Evolutionary conservation across 2,797 vertebrate genomes (phyloP).

Genomic region (Lepilemur ruficaudatus): DNA sequence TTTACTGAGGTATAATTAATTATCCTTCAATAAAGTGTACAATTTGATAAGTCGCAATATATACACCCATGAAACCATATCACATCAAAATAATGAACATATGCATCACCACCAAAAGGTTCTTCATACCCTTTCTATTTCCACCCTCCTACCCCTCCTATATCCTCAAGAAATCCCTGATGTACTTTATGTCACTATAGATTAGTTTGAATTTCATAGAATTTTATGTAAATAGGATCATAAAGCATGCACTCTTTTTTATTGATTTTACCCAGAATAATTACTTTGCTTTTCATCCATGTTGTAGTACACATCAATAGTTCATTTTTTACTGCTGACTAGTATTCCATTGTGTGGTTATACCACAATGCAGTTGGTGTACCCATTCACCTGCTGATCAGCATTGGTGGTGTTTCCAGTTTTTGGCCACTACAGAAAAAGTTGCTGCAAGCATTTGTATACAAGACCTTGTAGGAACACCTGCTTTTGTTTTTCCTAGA

Average conservation of each 20-base stretch:
- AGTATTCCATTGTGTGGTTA: not conserved
- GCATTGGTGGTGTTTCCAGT: not conserved
- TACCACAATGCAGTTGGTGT: not conserved
- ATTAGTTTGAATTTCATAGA: not conserved
- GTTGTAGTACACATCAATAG: not conserved
- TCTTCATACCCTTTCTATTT: not conserved
- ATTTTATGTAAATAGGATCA: not conserved
- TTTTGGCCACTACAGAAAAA: not conserved
- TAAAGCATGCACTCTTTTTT: not conserved
- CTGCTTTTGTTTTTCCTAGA: not conserved
- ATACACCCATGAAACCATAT: not conserved
- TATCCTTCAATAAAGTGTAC: not conserved
- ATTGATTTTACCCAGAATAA: not conserved
- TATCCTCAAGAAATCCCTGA: not conserved
- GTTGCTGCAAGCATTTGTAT: not conserved
- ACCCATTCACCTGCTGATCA: not conserved
- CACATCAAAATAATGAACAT: not conserved
- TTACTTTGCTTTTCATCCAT: not conserved
- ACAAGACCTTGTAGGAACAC: not conserved
- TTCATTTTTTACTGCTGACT: not conserved
- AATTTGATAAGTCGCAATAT: not conserved
- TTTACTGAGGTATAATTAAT: not conserved
- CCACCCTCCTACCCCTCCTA: not conserved
- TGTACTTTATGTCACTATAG: not conserved
- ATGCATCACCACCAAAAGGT: not conserved